Percentiles rank a stretch among this genome's conserved stretches.
Conservation (phyloP, 2,888 invertebrate genomes). For the Acrobasis suavella region DNA sequence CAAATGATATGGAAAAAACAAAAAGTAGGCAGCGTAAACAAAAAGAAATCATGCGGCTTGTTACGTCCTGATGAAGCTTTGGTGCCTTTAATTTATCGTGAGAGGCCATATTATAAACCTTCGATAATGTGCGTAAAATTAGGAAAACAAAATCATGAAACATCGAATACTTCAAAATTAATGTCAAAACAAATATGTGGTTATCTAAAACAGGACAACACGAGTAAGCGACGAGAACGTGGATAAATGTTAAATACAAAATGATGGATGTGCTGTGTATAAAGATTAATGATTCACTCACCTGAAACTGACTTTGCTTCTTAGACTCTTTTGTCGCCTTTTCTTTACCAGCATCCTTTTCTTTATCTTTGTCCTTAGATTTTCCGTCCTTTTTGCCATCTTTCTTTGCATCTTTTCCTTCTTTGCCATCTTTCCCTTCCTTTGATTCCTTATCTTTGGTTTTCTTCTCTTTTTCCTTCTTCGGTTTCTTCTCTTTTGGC, state of each 20-base stretch:
- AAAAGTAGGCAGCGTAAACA: constrained; percentile 82
- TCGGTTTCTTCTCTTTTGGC: constrained; percentile 87
- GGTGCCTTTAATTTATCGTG: constrained; percentile 45
- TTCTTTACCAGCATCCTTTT: constrained; percentile 83
- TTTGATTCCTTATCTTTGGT: constrained; percentile 84
- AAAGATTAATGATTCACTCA: constrained; percentile 51
- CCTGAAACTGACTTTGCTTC: constrained; percentile 87
- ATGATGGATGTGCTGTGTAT: constrained; percentile 74
- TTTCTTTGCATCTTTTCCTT: constrained; percentile 79
- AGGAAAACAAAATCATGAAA: constrained; percentile 41
- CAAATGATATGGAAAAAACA: constrained; percentile 82
- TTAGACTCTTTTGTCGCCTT: constrained; percentile 82
- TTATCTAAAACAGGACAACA: constrained; percentile 71
- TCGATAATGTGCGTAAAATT: constrained; percentile 49
- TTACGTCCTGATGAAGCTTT: constrained; percentile 63
- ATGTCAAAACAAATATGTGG: constrained; percentile 55
- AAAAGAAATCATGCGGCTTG: constrained; percentile 75
- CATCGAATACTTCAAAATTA: constrained; percentile 49
- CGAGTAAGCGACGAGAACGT: constrained; percentile 62
- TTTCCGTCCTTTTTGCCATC: constrained; percentile 83
- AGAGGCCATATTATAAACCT: constrained; percentile 50
- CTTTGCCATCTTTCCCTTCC: constrained; percentile 73
- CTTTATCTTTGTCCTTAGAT: constrained; percentile 80
- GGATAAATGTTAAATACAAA: constrained; percentile 60
- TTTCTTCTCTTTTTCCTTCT: constrained; percentile 85